phyloP scores from a whole-genome alignment of 2,113 vertebrate genomes.

The Pseudopipra pipra region DNA sequence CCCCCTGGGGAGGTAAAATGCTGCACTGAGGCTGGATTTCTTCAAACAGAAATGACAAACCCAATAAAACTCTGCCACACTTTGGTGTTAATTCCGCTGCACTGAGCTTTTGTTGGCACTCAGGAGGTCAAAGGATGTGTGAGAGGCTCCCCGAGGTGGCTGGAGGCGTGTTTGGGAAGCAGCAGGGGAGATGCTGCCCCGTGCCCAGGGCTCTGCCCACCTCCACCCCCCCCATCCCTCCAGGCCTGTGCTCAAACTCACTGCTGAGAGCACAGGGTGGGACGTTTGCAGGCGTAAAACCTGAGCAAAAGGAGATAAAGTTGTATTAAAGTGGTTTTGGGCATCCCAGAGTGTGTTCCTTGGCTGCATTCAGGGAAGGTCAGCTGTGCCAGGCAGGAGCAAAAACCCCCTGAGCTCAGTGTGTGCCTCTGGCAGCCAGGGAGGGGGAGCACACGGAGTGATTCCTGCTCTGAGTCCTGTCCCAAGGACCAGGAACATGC shows the following conservation, averaged over 20 bases:
- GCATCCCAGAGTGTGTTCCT: background rate
- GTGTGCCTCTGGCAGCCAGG: background rate
- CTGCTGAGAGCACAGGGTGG: background rate
- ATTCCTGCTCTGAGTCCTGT: background rate
- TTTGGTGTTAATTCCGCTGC: accelerated
- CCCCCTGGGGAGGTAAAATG: background rate
- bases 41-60: background rate
- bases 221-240: background rate
- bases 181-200: background rate
- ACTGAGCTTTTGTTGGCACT: background rate
- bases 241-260: accelerated
- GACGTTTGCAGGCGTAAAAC: background rate
- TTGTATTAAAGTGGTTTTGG: background rate
- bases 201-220: background rate
- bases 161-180: background rate
- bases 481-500: background rate
- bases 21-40: background rate
- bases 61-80: background rate
- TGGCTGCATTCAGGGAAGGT: background rate
- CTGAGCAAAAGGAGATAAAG: background rate
- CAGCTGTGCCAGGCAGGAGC: background rate
- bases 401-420: background rate
- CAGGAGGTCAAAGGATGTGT: background rate
- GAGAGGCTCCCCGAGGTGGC: background rate
- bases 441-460: background rate